Evolutionary conservation across 2,888 invertebrate species (phyloP).

Genomic region (Tiliacea aurago): DNA sequence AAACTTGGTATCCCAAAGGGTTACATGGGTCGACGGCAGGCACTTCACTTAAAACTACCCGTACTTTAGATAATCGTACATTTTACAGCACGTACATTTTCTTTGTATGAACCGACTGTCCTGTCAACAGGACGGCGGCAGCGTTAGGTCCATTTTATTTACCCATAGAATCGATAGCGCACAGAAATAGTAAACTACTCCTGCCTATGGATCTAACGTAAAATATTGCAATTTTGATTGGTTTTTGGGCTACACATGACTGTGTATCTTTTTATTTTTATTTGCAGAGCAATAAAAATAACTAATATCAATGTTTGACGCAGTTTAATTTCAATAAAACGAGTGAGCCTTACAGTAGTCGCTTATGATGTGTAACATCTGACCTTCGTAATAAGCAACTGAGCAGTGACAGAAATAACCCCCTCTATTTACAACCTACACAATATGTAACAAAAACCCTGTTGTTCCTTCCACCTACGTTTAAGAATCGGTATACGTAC

Average conservation of each 20-base stretch:
- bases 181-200: background rate
- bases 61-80: constrained; percentile 25
- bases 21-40: constrained; percentile 6
- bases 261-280: background rate
- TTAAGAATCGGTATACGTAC: no score
- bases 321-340: background rate
- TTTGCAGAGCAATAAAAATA: background rate
- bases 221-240: constrained; percentile 1
- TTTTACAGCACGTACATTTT: constrained; percentile 23
- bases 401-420: no score
- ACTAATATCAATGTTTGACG: background rate
- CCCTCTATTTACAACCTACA: no score
- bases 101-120: background rate
- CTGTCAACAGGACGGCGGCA: background rate
- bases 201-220: background rate
- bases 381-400: no score
- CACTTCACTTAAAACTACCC: constrained; percentile 33
- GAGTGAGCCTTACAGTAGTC: no score
- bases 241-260: background rate
- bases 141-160: constrained; percentile 10
- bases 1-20: constrained; percentile 30
- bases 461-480: no score
- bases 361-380: no score
- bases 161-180: background rate
- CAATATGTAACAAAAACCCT: no score